Evolutionary conservation across 2,113 vertebrate genomes (phyloP).

Genomic region (Gnathonemus echidnorhynchus): DNA sequence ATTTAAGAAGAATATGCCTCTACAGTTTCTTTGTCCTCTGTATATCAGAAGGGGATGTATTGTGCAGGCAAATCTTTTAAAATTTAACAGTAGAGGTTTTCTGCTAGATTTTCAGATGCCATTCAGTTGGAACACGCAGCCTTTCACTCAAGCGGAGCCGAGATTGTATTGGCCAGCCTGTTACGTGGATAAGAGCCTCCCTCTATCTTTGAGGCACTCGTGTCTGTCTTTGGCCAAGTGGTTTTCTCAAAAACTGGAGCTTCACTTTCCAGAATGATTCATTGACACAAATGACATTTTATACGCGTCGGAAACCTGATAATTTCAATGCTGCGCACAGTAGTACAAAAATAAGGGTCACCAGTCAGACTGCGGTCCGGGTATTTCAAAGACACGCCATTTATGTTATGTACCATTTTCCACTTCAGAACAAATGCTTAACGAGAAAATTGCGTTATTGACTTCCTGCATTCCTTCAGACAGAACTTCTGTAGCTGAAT

Average conservation of each 20-base stretch:
- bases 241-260: background rate
- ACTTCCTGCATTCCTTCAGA: background rate
- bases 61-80: background rate
- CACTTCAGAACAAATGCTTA: background rate
- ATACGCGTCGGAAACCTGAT: background rate
- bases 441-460: background rate
- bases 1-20: background rate
- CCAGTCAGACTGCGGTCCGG: background rate
- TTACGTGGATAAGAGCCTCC: background rate
- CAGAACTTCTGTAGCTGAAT: background rate
- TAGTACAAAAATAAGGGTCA: background rate
- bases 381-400: background rate
- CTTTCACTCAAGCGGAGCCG: background rate
- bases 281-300: background rate
- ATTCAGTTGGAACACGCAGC: background rate
- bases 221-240: background rate
- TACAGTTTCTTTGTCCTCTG: background rate
- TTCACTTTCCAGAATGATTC: background rate
- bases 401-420: background rate
- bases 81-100: background rate
- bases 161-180: background rate
- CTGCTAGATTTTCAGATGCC: background rate
- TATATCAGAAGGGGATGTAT: background rate
- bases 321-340: background rate
- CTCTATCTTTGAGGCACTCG: background rate